Evolutionary conservation across 92 coral and sea anemone species (phyloP).

Genomic region (Zoanthus solanderi): DNA sequence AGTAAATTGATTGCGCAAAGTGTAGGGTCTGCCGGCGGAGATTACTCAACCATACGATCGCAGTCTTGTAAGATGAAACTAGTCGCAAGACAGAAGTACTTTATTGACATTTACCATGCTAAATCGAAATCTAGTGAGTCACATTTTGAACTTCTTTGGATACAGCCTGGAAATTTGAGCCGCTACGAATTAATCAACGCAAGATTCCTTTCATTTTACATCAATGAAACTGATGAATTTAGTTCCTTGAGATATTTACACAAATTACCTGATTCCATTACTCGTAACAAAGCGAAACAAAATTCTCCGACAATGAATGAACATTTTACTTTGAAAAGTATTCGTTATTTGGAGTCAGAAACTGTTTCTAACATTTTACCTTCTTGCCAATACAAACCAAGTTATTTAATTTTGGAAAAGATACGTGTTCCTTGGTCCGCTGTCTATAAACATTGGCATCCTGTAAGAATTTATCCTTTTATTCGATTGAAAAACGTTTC

Average conservation of each 20-base stretch:
- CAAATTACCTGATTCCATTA: slow-evolving; percentile 1
- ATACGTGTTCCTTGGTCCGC: slow-evolving; percentile 21
- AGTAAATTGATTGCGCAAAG: slow-evolving; percentile 30
- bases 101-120: slow-evolving; percentile 29
- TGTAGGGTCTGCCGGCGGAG: not conserved
- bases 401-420: slow-evolving; percentile 9
- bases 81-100: slow-evolving; percentile 19
- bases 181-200: slow-evolving; percentile 29
- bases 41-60: not conserved
- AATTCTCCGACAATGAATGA: not conserved
- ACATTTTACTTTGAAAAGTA: slow-evolving; percentile 20
- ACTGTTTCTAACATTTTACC: not conserved
- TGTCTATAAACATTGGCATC: slow-evolving; percentile 18
- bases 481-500: not conserved
- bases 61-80: not conserved
- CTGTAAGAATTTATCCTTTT: slow-evolving; percentile 18
- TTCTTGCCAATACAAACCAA: slow-evolving; percentile 11
- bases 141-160: slow-evolving; percentile 21
- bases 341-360: not conserved
- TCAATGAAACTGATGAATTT: slow-evolving; percentile 10
- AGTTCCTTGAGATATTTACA: not conserved
- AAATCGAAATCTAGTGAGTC: not conserved
- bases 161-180: slow-evolving; percentile 8
- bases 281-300: not conserved
- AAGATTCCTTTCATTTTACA: slow-evolving; percentile 29